Base-by-base conservation (phyloP, 1,140 invertebrate genomes). In the Zaprionus vittiger region DNA sequence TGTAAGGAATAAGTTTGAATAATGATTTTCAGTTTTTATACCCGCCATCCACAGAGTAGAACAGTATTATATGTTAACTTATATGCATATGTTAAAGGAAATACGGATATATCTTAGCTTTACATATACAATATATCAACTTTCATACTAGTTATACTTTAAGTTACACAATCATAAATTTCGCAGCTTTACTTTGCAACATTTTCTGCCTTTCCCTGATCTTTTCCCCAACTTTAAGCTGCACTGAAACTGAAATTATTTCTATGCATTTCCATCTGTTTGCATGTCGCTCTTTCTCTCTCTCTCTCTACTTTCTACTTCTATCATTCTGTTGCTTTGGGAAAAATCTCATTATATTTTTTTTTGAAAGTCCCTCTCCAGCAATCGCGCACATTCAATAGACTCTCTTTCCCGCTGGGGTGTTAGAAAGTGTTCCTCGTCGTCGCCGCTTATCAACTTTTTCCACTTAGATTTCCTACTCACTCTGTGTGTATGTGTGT, bases 391-490 rank as follows among this genome's bases (percentile, higher is more conserved):
- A 22, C 65, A 65, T 77, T 80, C 34, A 80, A 73, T 80, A 65
- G 64, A 57, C 24, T 14, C 12, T n/a, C 38, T 60, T 55, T 52
- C 26, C 26, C 44, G 22, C 34, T 52, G 31, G 22, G 81, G 65
- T 80, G 68, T 80, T 76, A 72, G 75, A 83, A 79, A 77, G 67
- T 68, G 72, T 60, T 75, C 61, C 17, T 66, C 41, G 41, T 81
- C 38, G 55, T 41, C 41, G 77, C 38, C 83, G 83, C 83, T 85
- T 85, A 85, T 86, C 83, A 82, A 82, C 76, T 79, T 86, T 82
- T 82, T 79, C 47, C 79, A 73, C 67, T 76, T 72, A 72, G 55
- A 69, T 79, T 70, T 79, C 34, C 57, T 61, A 44, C 34, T 54
- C 55, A 64, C 55, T 62, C 7, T 64, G 34, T 70, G 56, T 52